phyloP scores from a whole-genome alignment of 2,797 vertebrate genomes.

The Myotis findleyi region DNA sequence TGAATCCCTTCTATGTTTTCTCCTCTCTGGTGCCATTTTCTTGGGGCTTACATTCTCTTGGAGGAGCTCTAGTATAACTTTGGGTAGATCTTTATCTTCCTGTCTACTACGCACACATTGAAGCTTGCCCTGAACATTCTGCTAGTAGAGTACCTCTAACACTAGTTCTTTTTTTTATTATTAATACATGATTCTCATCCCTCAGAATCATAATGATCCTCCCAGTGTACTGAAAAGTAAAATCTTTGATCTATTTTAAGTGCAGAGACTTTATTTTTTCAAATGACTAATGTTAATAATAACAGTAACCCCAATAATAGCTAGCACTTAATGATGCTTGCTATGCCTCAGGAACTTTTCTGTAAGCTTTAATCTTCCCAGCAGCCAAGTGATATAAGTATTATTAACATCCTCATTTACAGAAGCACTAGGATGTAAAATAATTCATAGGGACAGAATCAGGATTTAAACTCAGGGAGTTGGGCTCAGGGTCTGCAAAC shows the following conservation, averaged over 20 bases:
- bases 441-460: too few relatives aligned
- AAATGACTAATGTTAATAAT: not conserved
- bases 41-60: not conserved
- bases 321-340: not conserved
- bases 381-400: not conserved
- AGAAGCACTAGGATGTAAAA: not conserved
- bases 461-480: not conserved
- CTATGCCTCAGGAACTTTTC: not conserved
- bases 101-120: not conserved
- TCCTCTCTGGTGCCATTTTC: not conserved
- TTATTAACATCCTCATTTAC: not conserved
- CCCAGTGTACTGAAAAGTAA: not conserved
- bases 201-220: not conserved
- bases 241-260: not conserved
- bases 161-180: not conserved
- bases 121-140: not conserved
- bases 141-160: not conserved
- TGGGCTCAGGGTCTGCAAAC: not conserved
- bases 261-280: not conserved
- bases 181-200: not conserved
- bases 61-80: not conserved
- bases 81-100: not conserved
- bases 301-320: not conserved
- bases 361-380: not conserved
- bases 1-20: not conserved